Evolutionary conservation across 2,797 vertebrate species (phyloP), one percentile per base, ranked within the genome.

Genomic region (Chanos chanos): DNA sequence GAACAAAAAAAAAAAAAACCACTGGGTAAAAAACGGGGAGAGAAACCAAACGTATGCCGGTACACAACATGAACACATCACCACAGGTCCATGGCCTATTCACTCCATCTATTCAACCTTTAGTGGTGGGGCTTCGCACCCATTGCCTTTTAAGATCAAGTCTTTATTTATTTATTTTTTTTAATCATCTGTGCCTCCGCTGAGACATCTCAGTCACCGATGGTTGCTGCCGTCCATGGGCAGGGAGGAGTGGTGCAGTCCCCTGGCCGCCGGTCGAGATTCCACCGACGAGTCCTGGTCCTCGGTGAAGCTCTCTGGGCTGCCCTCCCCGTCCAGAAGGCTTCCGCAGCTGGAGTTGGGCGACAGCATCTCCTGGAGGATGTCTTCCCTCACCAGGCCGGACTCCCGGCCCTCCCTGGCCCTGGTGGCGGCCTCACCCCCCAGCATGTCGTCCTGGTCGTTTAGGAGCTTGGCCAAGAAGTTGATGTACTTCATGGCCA

Each of bases 401-500:
- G 79, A 80, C 79, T 90, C 87, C 66, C 89, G 88, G 74, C 75
- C 87, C 10, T 70, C 54, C 5, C 61, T 76, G 18, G 18, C 63
- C 52, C 44, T 5, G 2, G 39, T 13, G 0, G 39, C 43, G 4
- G 19, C 39, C 28, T 85, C 83, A 61, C 79, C 86, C 64, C 85
- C 89, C 67, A 89, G 86, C 77, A 90, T 84, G 56, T 87, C 86
- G 24, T 93, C 89, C 81, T 94, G 93, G 71, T 97, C 93, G 0
- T 78, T 81, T 62, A 94, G 86, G 43, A 97, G 85, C 72, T 87
- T 89, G 81, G 92, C 91, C 78, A 97, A 85, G 83, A 97, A 94
- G 87, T 87, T 83, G 85, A 97, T 97, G 82, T 97, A 97, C 61
- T 91, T 89, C 86, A 97, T 94, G 3, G 95, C 92, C 44, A 92